Evolutionary conservation across 2,797 vertebrate species (phyloP).

Genomic region (Iguana delicatissima): DNA sequence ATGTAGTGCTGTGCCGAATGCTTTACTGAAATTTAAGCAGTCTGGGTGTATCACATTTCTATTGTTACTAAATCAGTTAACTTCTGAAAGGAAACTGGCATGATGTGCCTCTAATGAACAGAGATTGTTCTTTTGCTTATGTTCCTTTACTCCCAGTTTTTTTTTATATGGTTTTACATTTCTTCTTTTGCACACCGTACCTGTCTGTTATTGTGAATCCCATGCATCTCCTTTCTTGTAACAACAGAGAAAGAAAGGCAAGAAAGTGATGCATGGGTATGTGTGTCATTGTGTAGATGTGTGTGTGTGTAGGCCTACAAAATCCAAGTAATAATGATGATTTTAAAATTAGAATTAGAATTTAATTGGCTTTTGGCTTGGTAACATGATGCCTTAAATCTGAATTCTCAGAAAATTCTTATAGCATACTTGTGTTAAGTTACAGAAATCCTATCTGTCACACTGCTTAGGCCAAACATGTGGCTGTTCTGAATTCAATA

Average conservation of each 20-base stretch:
- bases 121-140: neutral
- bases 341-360: neutral
- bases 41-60: slow-evolving; percentile 16
- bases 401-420: slow-evolving; percentile 36
- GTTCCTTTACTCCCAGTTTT: neutral
- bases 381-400: slow-evolving; percentile 39
- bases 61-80: slow-evolving; percentile 29
- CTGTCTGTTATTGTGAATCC: neutral
- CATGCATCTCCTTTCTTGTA: neutral
- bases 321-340: neutral
- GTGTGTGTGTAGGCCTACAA: neutral
- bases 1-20: slow-evolving; percentile 9
- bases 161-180: neutral
- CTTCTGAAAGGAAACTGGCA: slow-evolving; percentile 21
- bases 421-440: neutral
- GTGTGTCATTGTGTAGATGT: neutral
- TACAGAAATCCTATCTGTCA: slow-evolving; percentile 41
- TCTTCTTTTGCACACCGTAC: neutral
- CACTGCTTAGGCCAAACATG: slow-evolving; percentile 22
- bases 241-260: neutral
- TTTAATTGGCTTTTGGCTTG: slow-evolving; percentile 32
- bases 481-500: slow-evolving; percentile 39
- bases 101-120: slow-evolving; percentile 19
- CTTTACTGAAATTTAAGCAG: slow-evolving; percentile 33
- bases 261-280: no score